Evolutionary conservation across 1,140 invertebrate genomes (phyloP), one percentile per base, ranked within the genome.

Genomic region (Zophobas atratus): DNA sequence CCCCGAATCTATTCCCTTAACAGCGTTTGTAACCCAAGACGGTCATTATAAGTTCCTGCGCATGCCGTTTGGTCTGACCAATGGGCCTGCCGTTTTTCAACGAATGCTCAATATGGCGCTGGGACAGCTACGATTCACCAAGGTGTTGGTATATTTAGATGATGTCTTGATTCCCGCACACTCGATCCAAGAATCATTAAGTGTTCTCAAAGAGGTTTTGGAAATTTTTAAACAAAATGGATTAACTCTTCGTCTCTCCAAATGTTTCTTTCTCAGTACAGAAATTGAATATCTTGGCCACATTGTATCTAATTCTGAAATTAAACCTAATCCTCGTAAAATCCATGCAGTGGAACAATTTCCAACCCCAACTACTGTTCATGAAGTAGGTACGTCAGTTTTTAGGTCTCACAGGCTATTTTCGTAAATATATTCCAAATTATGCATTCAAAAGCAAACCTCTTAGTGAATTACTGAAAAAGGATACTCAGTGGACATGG

Each of bases 21-120:
- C 88, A 0, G 87, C 87, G 0, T 89, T 90, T 81, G 79, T 70
- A 1, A 82, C 79, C 20, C 46, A 80, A 70, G 38, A 76, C 35
- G 85, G 83, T 0, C 82, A 85, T 77, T 85, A 83, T 43, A 81
- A 85, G 70, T 88, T 85, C 56, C 51, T 72, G 1, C 60, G 84
- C 43, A 85, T 88, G 84, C 85, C 86, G 1, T 87, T 86, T 74
- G 87, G 87, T 0, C 49, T 88, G 1, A 83, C 82, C 33, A 86
- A 85, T 60, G 84, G 84, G 0, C 86, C 87, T 0, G 81, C 83
- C 0, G 86, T 86, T 8, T 88, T 89, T 76, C 86, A 89, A 78
- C 71, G 84, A 8, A 39, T 85, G 6, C 79, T 79, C 3, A 76
- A 79, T 77, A 75, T 32, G 1, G 55, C 75, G 0, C 51, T 77